phyloP scores from a whole-genome alignment of 2,113 vertebrate species.

The Vulpes lagopus region DNA sequence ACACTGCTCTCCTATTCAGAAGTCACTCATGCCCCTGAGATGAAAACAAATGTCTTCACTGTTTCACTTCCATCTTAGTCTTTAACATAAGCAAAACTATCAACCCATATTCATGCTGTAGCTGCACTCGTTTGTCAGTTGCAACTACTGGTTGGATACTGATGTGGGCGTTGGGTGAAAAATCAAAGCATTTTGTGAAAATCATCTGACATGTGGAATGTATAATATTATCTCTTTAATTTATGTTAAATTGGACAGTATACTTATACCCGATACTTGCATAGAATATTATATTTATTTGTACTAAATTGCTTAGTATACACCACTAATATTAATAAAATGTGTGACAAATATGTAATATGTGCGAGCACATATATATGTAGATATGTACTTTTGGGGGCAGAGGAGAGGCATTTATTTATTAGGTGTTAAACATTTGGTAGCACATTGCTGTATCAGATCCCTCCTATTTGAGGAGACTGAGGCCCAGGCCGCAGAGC shows the following conservation, averaged over 20 bases:
- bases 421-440: not conserved
- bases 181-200: conserved; percentile 2
- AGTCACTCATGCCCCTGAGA: not conserved
- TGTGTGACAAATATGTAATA: not conserved
- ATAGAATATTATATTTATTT: not conserved
- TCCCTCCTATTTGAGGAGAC: not conserved
- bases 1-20: not conserved
- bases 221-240: not conserved
- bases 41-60: not conserved
- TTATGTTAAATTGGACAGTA: not conserved
- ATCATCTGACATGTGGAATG: not conserved
- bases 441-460: not conserved
- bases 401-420: not conserved
- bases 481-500: not conserved
- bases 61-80: not conserved
- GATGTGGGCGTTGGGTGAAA: not conserved
- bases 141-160: not conserved
- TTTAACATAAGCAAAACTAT: conserved; percentile 33
- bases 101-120: not conserved
- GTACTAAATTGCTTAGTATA: not conserved
- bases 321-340: not conserved
- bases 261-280: not conserved
- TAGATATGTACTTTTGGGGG: not conserved
- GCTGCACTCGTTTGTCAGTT: not conserved
- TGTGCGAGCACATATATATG: not conserved